Base-by-base conservation (phyloP, 1,140 invertebrate genomes). In the Pseudomyrmex cubaensis region DNA sequence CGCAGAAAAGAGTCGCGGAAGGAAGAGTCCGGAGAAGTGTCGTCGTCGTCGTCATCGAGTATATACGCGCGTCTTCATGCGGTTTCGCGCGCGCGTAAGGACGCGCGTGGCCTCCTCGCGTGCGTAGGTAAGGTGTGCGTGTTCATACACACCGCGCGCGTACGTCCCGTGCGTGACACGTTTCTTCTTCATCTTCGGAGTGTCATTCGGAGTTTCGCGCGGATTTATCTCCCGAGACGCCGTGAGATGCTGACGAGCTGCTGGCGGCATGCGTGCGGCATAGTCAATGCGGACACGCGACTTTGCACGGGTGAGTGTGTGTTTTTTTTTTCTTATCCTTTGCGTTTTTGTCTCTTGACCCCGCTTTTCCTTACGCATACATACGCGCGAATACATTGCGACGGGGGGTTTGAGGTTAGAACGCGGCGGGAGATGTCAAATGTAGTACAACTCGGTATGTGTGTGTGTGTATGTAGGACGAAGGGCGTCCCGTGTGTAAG, bases 241-340 rank as follows among this genome's bases (percentile, higher is more conserved):
- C 82, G 92, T 92, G 92, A 93, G 86, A 93, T 93, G 92, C 92
- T 91, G 91, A 93, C 89, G 76, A 90, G 91, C 82, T 35, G 35
- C 35, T 91, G 89, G 89, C 89, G 85, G 87, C 76, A 93, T 90
- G 91, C 83, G 25, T 88, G 83, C 86, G 88, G 85, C 77, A 84
- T 92, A 93, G 87, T 88, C 78, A 88, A 84, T 86, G 86, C 86
- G 82, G 84, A 90, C 78, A 88, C 86, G 77, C 90, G 84, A 88
- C 85, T 77, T 69, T 48, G 77, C 83, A 91, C 78, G 85, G 90
- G 92, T 93, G 62, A 93, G 92, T 90, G 44, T 66, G 44, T 22
- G 1, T 12, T 25, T 10, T 20, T 3, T 3, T 2, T 72, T 2
- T n/a, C 4, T 15, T 8, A 35, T 8, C 25, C 25, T 25, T 25